A percentile compares a stretch with the other conserved stretches of the same genome.
Conservation (phyloP, 2,888 invertebrate genomes). For the Allacma fusca region DNA sequence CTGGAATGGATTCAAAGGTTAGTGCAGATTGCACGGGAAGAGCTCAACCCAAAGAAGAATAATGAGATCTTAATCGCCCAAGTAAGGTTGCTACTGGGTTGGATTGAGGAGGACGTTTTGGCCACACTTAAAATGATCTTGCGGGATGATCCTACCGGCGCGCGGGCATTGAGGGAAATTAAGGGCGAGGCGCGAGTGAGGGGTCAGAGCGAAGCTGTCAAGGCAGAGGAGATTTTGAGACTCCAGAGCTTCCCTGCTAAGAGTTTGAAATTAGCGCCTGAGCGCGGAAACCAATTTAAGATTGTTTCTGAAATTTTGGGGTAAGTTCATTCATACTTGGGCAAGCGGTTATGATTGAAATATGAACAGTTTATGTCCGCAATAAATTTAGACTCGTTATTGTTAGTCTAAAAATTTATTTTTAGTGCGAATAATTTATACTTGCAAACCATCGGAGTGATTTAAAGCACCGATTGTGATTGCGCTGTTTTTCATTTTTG, state of each 20-base stretch:
- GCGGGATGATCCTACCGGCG: neutral
- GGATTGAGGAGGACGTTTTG: slow-evolving; percentile 51
- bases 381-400: no score
- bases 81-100: slow-evolving; percentile 53
- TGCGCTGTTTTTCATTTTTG: no score
- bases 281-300: neutral
- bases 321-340: slow-evolving; percentile 13
- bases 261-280: neutral
- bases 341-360: no score
- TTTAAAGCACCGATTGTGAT: no score
- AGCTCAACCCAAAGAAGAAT: slow-evolving; percentile 45
- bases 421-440: no score
- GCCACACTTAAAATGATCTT: slow-evolving; percentile 8
- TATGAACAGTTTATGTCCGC: no score
- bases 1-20: slow-evolving; percentile 55
- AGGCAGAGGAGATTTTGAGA: slow-evolving; percentile 32
- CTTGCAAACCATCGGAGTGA: no score
- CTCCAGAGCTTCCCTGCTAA: neutral
- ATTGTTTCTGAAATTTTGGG: slow-evolving; percentile 9
- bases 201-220: neutral
- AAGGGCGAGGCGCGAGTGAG: no score
- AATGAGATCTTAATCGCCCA: slow-evolving; percentile 58
- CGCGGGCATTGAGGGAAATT: neutral
- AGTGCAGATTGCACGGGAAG: slow-evolving; percentile 41
- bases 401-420: no score